These are phyloP conservation scores for Poecilia velifera DNA, from an alignment of 2,797 vertebrate species.

Conservation along the genomic window DNA sequence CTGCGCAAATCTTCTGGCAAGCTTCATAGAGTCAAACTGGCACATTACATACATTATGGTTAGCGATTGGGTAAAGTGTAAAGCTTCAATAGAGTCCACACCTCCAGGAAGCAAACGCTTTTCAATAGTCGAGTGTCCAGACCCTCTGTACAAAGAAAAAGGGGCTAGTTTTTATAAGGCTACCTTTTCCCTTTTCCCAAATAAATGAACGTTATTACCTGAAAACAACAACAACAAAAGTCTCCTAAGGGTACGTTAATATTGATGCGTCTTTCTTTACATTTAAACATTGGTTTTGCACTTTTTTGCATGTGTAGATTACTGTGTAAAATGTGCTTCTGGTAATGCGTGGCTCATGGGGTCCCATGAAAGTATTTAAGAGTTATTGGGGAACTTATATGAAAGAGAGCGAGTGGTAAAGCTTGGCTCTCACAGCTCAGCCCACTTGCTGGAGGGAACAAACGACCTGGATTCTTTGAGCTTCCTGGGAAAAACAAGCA, in stretches of 20 bases:
- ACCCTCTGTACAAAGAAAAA: no score
- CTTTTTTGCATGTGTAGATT: conserved; percentile 41
- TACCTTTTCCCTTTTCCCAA: neutral
- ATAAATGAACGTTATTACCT: neutral
- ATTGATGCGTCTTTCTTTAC: neutral
- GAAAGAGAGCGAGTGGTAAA: conserved; percentile 56
- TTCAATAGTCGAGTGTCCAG: no score
- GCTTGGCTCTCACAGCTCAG: conserved; percentile 62
- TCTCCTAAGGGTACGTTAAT: neutral
- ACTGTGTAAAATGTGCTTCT: conserved; percentile 50
- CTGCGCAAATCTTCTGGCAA: no score
- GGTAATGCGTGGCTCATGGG: conserved; percentile 59
- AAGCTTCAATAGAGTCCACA: no score
- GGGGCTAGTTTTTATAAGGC: no score
- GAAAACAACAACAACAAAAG: neutral
- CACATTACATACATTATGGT: no score
- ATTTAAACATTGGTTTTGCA: neutral
- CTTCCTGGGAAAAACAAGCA: conserved; percentile 72
- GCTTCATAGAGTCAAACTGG: no score
- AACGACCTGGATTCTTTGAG: conserved; percentile 55
- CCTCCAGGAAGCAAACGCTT: no score
- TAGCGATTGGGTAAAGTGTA: no score
- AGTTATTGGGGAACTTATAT: conserved; percentile 68
- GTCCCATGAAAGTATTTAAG: conserved; percentile 74
- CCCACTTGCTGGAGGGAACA: conserved; percentile 24